These are phyloP conservation scores for Heterotilapia buettikoferi DNA, from an alignment of 2,113 vertebrate genomes.

Conservation along the genomic window DNA sequence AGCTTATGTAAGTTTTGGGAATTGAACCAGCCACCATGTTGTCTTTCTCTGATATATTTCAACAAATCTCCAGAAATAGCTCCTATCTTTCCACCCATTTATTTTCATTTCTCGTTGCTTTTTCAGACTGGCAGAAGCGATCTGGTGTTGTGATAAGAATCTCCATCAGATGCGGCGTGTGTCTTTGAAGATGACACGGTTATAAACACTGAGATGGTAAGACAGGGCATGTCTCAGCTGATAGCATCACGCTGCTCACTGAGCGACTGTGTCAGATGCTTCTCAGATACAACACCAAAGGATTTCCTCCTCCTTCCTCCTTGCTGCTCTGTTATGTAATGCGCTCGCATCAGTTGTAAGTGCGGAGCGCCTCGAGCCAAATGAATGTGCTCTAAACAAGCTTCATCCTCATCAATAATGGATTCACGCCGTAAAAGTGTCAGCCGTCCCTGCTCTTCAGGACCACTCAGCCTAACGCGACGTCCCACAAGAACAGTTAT, in stretches of 20 bases:
- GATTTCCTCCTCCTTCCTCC: constrained; percentile 5
- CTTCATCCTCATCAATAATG: constrained; percentile 46
- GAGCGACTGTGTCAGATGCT: not conserved
- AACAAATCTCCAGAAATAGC: not conserved
- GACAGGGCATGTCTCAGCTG: not conserved
- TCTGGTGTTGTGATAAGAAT: not conserved
- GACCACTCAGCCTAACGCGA: not conserved
- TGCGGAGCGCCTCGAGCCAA: constrained; percentile 7
- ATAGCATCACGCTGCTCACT: constrained; percentile 1
- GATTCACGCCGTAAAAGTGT: not conserved
- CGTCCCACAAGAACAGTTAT: constrained; percentile 25
- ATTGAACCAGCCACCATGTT: not conserved
- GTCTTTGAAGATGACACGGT: not conserved
- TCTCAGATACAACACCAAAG: constrained; percentile 8
- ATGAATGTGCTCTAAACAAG: constrained; percentile 21
- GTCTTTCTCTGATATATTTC: not conserved
- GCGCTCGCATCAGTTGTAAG: not conserved
- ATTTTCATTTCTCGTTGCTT: not conserved
- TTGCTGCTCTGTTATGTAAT: constrained; percentile 28
- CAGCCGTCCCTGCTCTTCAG: not conserved
- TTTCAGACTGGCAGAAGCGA: not conserved
- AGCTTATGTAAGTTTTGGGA: not conserved
- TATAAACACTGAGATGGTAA: not conserved
- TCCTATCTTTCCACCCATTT: not conserved
- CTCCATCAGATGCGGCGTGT: not conserved